Evolutionary conservation across 2,113 vertebrate genomes (phyloP).

Genomic region (Rhinolophus ferrumequinum): DNA sequence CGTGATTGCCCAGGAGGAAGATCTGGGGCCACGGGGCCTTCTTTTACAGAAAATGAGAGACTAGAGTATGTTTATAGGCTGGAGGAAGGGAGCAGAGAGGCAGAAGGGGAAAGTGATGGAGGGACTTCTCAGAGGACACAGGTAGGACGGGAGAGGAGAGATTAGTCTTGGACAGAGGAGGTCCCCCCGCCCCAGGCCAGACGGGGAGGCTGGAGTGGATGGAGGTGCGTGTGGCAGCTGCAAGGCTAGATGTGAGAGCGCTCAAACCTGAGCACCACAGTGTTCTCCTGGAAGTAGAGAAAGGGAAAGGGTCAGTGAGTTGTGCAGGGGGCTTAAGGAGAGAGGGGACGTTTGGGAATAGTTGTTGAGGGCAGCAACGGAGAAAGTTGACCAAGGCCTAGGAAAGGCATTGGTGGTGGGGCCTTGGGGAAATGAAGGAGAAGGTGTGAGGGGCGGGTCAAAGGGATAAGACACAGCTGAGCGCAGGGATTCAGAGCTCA

Average conservation of each 20-base stretch:
- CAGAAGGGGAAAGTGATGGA: not conserved
- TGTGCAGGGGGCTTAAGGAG: not conserved
- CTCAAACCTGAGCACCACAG: not conserved
- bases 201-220: not conserved
- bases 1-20: not conserved
- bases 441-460: not conserved
- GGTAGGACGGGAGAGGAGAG: not conserved
- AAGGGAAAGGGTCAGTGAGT: not conserved
- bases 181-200: too few relatives aligned
- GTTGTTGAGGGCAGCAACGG: not conserved
- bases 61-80: not conserved
- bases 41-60: not conserved
- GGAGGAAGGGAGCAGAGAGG: not conserved
- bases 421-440: not conserved
- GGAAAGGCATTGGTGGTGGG: not conserved
- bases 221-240: accelerated
- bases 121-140: not conserved
- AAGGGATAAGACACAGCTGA: accelerated
- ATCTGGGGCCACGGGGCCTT: not conserved
- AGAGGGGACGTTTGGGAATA: not conserved
- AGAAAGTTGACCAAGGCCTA: not conserved
- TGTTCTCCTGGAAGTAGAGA: not conserved
- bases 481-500: not conserved
- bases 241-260: not conserved
- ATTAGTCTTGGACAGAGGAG: not conserved